Evolutionary conservation across 1,140 invertebrate genomes (phyloP), one percentile per base, ranked within the genome.

Genomic region (Elymnias hypermnestra): DNA sequence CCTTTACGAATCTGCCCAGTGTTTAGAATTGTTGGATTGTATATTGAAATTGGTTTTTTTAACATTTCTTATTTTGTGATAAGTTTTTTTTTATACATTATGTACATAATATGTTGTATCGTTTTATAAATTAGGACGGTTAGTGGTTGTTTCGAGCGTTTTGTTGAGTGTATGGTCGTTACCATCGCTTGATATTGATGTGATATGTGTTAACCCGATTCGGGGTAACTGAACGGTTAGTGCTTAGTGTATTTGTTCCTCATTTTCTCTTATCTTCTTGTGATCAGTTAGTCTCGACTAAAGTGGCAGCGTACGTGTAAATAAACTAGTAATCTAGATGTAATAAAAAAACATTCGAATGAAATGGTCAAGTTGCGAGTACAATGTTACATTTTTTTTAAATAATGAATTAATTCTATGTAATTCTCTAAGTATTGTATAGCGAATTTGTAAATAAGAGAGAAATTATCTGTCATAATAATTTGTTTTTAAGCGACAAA

Each of bases 381-480:
- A 83, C 81, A 84, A 83, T 83, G 71, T 81, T 83, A 81, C 77
- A 75, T 81, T 78, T 76, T 76, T 78, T 72, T 75, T 66, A 56
- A 74, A 73, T 71, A 74, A 71, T 61, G 54, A 71, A n/a, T n/a
- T n/a, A n/a, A n/a, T n/a, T n/a, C n/a, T n/a, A n/a, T n/a, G n/a
- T n/a, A n/a, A n/a, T n/a, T n/a, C n/a, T n/a, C n/a, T n/a, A n/a
- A n/a, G 73, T 79, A 77, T 74, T 84, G 81, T 84, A 84, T 81
- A 84, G 76, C 58, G 52, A 72, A 81, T 66, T 72, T 82, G 81
- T 84, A 84, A 70, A 84, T 84, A 84, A 84, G 81, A 84, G n/a
- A n/a, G 73, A 57, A 74, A 83, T 71, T 82, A 84, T 79, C 65
- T 83, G 78, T 83, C 77, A 83, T 82, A 78, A 84, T 84, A 82